A percentile compares a stretch with the other conserved stretches of the same genome.
phyloP scores from a whole-genome alignment of 2,888 invertebrate species.

The Diarsia mendica region DNA sequence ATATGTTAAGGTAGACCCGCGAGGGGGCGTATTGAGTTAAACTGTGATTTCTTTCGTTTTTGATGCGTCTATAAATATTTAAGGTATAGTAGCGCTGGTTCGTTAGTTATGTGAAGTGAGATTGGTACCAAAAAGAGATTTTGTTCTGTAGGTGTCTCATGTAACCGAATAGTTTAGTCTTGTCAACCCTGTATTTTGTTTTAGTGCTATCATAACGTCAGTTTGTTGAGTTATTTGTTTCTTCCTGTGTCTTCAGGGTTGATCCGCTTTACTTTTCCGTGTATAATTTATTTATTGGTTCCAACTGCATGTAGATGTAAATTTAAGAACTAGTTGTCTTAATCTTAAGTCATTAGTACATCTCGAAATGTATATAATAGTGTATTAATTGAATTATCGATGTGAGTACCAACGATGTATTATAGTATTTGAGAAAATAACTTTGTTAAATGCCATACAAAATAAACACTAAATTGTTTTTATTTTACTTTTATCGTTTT shows the following conservation, averaged over 20 bases:
- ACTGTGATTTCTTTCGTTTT: conserved; percentile 87
- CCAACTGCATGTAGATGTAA: conserved; percentile 78
- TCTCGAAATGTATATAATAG: conserved; percentile 85
- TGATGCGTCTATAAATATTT: conserved; percentile 80
- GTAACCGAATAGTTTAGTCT: conserved; percentile 78
- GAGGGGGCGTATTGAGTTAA: conserved; percentile 78
- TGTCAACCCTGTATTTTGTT: conserved; percentile 72
- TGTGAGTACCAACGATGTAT: conserved; percentile 89
- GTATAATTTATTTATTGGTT: conserved; percentile 86
- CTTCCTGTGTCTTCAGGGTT: conserved; percentile 64
- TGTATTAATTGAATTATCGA: conserved; percentile 82
- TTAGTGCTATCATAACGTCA: conserved; percentile 70
- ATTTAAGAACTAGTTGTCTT: conserved; percentile 81
- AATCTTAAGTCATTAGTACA: conserved; percentile 80
- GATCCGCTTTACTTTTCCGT: conserved; percentile 72
- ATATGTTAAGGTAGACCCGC: conserved; percentile 79
- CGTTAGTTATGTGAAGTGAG: conserved; percentile 86
- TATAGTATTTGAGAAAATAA: conserved; percentile 81
- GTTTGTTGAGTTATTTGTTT: conserved; percentile 84
- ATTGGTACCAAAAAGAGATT: conserved; percentile 90
- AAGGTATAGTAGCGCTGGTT: conserved; percentile 79
- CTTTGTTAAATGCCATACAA: conserved; percentile 88
- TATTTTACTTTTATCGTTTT: conserved; percentile 82
- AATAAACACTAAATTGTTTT: conserved; percentile 88
- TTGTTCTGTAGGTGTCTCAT: conserved; percentile 82